Evolutionary conservation across 2,888 invertebrate genomes (phyloP).

Genomic region (Eubasilissa splendida): DNA sequence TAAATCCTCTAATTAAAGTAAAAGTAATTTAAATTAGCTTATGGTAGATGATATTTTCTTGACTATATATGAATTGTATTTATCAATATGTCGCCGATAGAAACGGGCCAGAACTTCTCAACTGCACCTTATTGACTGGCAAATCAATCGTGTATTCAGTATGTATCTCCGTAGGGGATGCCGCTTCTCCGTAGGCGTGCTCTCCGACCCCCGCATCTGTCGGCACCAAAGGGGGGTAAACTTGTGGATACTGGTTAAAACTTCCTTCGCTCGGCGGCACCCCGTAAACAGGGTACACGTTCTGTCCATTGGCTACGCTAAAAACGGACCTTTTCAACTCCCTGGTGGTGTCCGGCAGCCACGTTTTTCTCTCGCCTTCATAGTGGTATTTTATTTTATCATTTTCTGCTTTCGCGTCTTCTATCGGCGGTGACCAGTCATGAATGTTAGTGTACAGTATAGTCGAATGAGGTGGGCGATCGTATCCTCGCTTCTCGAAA

Average conservation of each 20-base stretch:
- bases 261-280: constrained; percentile 39
- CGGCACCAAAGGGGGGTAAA: constrained; percentile 29
- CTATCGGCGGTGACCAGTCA: constrained; percentile 53
- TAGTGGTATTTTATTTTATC: constrained; percentile 64
- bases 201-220: constrained; percentile 2
- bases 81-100: neutral
- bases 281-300: constrained; percentile 58
- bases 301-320: constrained; percentile 39
- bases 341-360: constrained; percentile 55
- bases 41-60: too few species aligned
- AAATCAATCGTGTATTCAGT: constrained; percentile 70
- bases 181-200: constrained; percentile 59
- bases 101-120: constrained; percentile 46
- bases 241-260: constrained; percentile 28
- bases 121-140: constrained; percentile 64
- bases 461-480: constrained; percentile 62
- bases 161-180: constrained; percentile 68
- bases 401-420: constrained; percentile 57
- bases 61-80: too few species aligned
- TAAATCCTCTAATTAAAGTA: too few species aligned
- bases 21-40: too few species aligned
- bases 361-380: constrained; percentile 51
- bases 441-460: constrained; percentile 57
- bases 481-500: constrained; percentile 65
- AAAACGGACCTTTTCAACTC: constrained; percentile 43